Evolutionary conservation across 2,113 vertebrate species (phyloP), one percentile per base, ranked within the genome.

Genomic region (Cathartes aura): DNA sequence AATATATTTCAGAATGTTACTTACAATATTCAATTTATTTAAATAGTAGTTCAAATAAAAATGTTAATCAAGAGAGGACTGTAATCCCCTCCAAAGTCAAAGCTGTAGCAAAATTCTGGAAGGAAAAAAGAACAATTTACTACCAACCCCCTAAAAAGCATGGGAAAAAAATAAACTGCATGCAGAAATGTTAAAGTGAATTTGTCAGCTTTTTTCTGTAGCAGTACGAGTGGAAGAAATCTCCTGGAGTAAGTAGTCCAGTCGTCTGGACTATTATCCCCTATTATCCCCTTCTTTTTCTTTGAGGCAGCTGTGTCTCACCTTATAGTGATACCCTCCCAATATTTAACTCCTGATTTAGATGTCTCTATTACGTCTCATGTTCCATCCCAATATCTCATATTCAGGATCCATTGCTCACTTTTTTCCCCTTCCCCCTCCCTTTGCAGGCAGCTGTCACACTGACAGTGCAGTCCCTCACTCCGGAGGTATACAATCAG

Each of bases 21-120:
- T 67, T 95, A 63, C 34, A 75, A 60, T 56, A 80, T 85, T 64
- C 2, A 75, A 22, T 75, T 87, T 87, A 24, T 94, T 95, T 72
- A 59, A 87, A 75, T 32, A 36, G 8, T 32, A 85, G 21, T 48
- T 75, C 30, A 72, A 64, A 89, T 67, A 47, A 87, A 85, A 89
- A 45, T 7, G 9, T 73, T 89, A 85, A 90, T 91, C 52, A 85
- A 82, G 9, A 78, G 4, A 43, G 4, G 21, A 75, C 48, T 60
- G 15, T 34, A 72, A 90, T 56, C 5, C 4, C 26, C 20, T 58
- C 9, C 5, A 59, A 59, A 90, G 92, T 68, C 12, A 91, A 84
- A 88, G 16, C 26, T 87, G 26, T 53, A 60, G 3, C 5, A 86
- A 83, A 62, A 70, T 17, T 50, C 23, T 82, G n/a, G 12, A 63